phyloP scores from a whole-genome alignment of 2,113 vertebrate genomes.

The Morone chrysops region DNA sequence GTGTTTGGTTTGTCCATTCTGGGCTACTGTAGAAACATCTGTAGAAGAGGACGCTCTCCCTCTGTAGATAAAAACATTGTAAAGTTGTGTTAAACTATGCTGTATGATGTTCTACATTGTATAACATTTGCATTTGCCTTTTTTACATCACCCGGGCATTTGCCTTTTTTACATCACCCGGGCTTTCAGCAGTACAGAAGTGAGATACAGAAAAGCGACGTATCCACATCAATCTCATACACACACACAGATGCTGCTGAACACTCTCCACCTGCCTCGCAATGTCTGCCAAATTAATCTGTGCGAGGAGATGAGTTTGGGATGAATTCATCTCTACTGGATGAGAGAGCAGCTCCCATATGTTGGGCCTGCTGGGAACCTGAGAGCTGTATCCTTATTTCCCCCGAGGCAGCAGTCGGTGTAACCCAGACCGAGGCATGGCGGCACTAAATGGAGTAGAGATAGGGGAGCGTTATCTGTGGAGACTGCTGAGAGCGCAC shows the following conservation, averaged over 20 bases:
- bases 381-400: constrained; percentile 75
- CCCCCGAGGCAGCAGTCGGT: constrained; percentile 62
- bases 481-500: constrained; percentile 45
- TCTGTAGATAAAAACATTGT: no score
- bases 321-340: constrained; percentile 73
- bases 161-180: constrained; percentile 52
- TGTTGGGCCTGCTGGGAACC: constrained; percentile 73
- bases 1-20: no score
- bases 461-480: constrained; percentile 69
- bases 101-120: no score
- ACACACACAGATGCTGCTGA: constrained; percentile 55
- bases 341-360: constrained; percentile 72
- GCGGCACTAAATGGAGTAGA: constrained; percentile 66
- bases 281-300: constrained; percentile 75
- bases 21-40: no score
- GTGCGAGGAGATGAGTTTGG: constrained; percentile 75
- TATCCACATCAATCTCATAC: constrained; percentile 62
- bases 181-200: constrained; percentile 24
- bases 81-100: no score
- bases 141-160: constrained; percentile 43
- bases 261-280: constrained; percentile 66
- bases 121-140: no score
- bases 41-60: no score
- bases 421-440: constrained; percentile 65
- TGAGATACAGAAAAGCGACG: constrained; percentile 43